phyloP scores from a whole-genome alignment of 1,140 invertebrate species.

The Heliothis virescens region DNA sequence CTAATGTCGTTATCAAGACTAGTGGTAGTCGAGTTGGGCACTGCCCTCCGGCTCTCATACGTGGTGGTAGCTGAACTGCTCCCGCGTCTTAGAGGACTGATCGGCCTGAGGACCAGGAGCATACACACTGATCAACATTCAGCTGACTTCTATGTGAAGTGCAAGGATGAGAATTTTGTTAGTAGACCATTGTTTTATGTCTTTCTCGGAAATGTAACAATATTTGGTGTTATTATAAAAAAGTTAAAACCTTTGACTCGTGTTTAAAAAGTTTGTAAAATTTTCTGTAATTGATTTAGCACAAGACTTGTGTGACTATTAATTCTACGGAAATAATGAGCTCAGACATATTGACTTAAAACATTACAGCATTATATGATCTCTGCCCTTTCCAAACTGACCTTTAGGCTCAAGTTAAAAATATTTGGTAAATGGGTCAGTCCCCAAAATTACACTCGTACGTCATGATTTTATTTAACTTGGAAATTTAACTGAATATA shows the following conservation, averaged over 20 bases:
- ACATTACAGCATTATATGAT: too few species aligned
- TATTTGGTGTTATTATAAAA: not conserved
- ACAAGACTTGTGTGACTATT: too few species aligned
- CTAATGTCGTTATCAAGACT: conserved; percentile 76
- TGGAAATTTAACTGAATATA: too few species aligned
- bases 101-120: conserved; percentile 66
- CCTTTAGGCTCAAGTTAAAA: conserved; percentile 9
- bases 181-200: conserved; percentile 50
- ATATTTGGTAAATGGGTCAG: conserved; percentile 6
- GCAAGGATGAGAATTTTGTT: conserved; percentile 71
- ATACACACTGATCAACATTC: conserved; percentile 58
- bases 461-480: too few species aligned
- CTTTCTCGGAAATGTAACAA: not conserved
- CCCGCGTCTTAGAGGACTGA: conserved; percentile 67
- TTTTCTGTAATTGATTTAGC: too few species aligned
- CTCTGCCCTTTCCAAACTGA: not conserved
- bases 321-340: too few species aligned
- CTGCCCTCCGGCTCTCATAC: conserved; percentile 68
- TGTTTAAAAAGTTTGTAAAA: too few species aligned
- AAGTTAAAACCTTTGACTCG: too few species aligned
- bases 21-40: conserved; percentile 70
- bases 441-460: not conserved
- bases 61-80: conserved; percentile 77
- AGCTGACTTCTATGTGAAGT: conserved; percentile 67
- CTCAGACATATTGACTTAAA: too few species aligned